Evolutionary conservation across 2,113 vertebrate species (phyloP), one percentile per base, ranked within the genome.

Genomic region (Corvus hawaiiensis): DNA sequence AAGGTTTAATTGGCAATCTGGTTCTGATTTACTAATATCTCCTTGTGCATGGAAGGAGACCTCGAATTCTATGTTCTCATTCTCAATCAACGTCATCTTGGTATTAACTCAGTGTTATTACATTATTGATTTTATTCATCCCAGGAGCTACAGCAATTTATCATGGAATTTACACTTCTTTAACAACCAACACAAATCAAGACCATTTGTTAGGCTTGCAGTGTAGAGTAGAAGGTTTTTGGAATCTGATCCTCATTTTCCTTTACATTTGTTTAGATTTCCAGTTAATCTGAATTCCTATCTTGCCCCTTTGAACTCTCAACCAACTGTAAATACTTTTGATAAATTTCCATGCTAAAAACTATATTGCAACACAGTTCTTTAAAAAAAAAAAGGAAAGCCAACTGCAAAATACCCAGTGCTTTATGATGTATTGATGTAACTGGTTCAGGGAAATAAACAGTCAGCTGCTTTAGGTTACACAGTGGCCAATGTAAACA

Each of bases 61-160:
- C 84, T 97, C 80, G 48, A 83, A 91, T 93, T 91, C 66, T 92
- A n/a, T n/a, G 83, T 73, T 84, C 51, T 97, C 44, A 58, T 76
- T 93, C 94, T 97, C 84, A 96, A 73, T 96, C 84, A 97, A 48
- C 0, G n/a, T 96, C 85, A 91, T 52, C 67, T 64, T 91, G 66
- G 55, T 96, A 95, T 93, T 96, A 96, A 96, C 88, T 95, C 92
- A 52, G 55, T 62, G 72, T 91, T 93, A 89, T 80, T 96, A 88
- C 51, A 77, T 93, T 94, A 89, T 96, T 96, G 96, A 94, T 97
- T 96, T 92, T 92, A 85, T 96, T 84, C 86, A 90, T 88, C 86
- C 92, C 89, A 86, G 66, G 82, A 96, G 74, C 63, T 88, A 82
- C 78, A 94, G 93, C 73, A 54, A 72, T 97, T 97, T 96, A 87